Evolutionary conservation across 2,113 vertebrate genomes (phyloP).

Genomic region (Gasterosteus nipponicus): DNA sequence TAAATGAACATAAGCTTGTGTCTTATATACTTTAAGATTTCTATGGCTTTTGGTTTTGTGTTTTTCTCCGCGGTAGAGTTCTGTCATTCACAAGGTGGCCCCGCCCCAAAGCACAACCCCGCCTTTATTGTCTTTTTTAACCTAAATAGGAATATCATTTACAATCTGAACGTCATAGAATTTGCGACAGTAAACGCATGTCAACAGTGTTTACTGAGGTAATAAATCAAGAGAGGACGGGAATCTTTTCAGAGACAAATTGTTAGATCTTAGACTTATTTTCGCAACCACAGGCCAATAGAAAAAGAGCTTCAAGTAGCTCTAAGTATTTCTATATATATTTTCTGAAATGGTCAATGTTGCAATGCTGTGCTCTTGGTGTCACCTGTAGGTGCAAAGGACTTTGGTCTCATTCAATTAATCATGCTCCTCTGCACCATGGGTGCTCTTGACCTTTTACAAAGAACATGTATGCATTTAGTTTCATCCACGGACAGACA

Average conservation of each 20-base stretch:
- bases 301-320: neutral
- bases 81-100: neutral
- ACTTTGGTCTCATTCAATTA: conserved; percentile 61
- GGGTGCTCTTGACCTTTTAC: conserved; percentile 74
- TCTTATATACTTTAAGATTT: neutral
- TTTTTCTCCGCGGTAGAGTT: neutral
- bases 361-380: conserved; percentile 4
- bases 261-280: neutral
- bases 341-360: conserved; percentile 22
- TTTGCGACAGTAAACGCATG: neutral
- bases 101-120: neutral
- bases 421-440: conserved; percentile 53
- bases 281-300: neutral
- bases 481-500: conserved; percentile 40
- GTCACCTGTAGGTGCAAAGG: conserved; percentile 53
- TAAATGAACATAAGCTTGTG: neutral
- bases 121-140: neutral
- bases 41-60: neutral
- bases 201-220: neutral
- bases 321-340: neutral
- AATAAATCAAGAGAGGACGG: neutral
- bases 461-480: conserved; percentile 59
- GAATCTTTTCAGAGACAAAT: neutral
- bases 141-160: neutral
- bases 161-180: neutral